Evolutionary conservation across 2,888 invertebrate genomes (phyloP), one percentile per base, ranked within the genome.

Genomic region (Strigamia transsilvanica): DNA sequence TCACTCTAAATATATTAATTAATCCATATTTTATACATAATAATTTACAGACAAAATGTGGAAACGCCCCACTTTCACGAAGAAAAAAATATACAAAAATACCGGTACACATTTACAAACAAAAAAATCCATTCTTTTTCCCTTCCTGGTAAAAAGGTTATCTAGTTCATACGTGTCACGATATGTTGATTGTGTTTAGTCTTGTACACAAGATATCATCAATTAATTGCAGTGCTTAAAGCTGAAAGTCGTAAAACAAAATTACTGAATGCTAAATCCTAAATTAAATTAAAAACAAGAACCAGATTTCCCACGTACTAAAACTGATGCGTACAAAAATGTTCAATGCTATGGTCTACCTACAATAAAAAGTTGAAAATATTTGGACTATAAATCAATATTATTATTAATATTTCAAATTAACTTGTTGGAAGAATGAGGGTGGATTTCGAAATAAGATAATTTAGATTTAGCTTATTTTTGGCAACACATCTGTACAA

Each of bases 401-500:
- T 34, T 34, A 7, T 9, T 4, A 10, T 51, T 51, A 27, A 27
- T 27, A 51, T 51, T 18, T 4, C 51, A 51, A 51, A 13, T 73
- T 73, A 73, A 73, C 73, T 7, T n/a, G 32, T 15, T 10, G 73
- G 73, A 32, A 73, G 73, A 73, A 73, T 73, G 12, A 73, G 12
- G 23, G 73, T n/a, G 27, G n/a, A 32, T n/a, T 32, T 73, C 12
- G 73, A 73, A 32, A 12, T 6, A 1, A 73, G 73, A 27, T 73
- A 73, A 15, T 73, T 23, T 15, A 9, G 2, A n/a, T 73, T 73
- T n/a, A 73, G n/a, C 9, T n/a, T 73, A 32, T 73, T 73, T n/a
- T 73, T 73, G 23, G 73, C 73, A 32, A 27, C 73, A 73, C 73
- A 73, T 73, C 73, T 73, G 32, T 73, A 73, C 5, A 27, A 5